Percentiles rank a stretch among this genome's conserved stretches.
phyloP scores from a whole-genome alignment of 2,888 invertebrate species.

The Meiosimyza platycephala region DNA sequence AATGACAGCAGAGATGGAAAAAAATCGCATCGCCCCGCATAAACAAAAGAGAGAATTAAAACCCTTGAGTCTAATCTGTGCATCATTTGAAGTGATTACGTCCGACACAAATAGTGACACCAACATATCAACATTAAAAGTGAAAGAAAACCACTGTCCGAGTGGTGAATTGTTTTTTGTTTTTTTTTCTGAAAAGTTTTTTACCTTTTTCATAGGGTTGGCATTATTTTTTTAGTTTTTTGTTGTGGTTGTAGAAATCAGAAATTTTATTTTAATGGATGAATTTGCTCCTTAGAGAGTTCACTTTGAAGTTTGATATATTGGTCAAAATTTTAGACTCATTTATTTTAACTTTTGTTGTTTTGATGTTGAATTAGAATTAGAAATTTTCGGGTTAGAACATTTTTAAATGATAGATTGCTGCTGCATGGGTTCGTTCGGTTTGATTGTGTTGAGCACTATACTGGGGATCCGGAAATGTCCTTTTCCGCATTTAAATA shows the following conservation, averaged over 20 bases:
- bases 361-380: no score
- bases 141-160: background rate
- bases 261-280: constrained; percentile 48
- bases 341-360: background rate
- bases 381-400: no score
- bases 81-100: constrained; percentile 52
- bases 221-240: background rate
- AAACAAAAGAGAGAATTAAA: constrained; percentile 10
- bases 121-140: constrained; percentile 38
- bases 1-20: constrained; percentile 23
- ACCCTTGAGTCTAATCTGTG: constrained; percentile 50
- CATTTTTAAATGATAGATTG: no score
- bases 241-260: constrained; percentile 25
- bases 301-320: constrained; percentile 1
- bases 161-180: background rate
- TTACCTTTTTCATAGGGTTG: background rate
- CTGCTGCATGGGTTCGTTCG: no score
- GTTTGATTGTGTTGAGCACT: no score
- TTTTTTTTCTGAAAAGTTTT: background rate
- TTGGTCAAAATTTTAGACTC: constrained; percentile 25
- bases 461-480: no score
- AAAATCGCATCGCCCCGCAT: constrained; percentile 6
- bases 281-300: constrained; percentile 50
- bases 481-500: background rate
- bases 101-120: constrained; percentile 42